A percentile compares a stretch with the other conserved stretches of the same genome.
Conservation (phyloP, 1,140 invertebrate species). For the Drosophila eugracilis region DNA sequence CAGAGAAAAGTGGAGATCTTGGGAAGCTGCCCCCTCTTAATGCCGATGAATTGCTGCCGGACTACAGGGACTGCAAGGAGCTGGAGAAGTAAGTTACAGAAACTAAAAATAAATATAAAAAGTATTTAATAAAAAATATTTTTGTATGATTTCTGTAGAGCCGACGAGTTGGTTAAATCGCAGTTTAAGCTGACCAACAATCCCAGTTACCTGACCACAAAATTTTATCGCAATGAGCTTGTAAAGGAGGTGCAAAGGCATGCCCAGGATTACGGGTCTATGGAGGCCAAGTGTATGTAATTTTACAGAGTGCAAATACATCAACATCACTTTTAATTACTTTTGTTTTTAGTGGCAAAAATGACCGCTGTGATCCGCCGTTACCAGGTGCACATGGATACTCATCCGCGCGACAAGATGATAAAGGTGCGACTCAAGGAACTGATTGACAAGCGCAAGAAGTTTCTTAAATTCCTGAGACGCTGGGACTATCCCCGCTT, state of each 20-base stretch:
- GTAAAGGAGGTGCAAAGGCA: conserved; percentile 86
- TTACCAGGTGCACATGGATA: conserved; percentile 86
- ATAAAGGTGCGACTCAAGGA: conserved; percentile 88
- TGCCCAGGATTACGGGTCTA: conserved; percentile 86
- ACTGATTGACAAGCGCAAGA: conserved; percentile 91
- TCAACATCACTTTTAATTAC: neutral
- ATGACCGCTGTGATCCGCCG: conserved; percentile 86
- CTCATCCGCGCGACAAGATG: conserved; percentile 85
- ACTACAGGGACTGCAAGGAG: conserved; percentile 86
- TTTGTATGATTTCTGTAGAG: conserved; percentile 71
- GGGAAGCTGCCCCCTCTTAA: conserved; percentile 84
- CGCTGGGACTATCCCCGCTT: conserved; percentile 92
- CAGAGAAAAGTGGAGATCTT: conserved; percentile 87
- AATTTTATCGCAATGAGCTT: conserved; percentile 83
- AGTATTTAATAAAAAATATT: conserved; percentile 75
- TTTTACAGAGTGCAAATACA: neutral
- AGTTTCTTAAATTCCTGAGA: conserved; percentile 89
- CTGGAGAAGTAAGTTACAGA: conserved; percentile 85
- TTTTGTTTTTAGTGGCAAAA: conserved; percentile 85
- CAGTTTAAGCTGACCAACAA: conserved; percentile 87
- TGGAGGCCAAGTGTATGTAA: conserved; percentile 86
- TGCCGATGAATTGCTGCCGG: conserved; percentile 69
- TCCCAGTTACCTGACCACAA: conserved; percentile 75
- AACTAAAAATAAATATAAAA: no score
- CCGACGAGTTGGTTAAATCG: conserved; percentile 86